A percentile compares a stretch with the other conserved stretches of the same genome.
Conservation (phyloP, 2,113 vertebrate genomes). For the Cepphus grylle region DNA sequence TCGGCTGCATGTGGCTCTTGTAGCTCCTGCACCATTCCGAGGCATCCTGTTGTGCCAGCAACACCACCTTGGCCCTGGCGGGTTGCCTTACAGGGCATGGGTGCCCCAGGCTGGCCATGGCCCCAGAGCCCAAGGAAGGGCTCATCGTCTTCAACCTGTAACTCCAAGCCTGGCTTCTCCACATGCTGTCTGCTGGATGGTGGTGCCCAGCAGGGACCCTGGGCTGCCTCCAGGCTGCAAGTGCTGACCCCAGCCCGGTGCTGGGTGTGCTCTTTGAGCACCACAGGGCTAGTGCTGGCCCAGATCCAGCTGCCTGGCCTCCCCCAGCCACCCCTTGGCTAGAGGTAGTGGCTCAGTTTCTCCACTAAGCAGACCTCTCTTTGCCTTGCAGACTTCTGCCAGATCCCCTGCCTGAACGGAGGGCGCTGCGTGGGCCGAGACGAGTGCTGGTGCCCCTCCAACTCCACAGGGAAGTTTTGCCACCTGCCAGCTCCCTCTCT, state of each 20-base stretch:
- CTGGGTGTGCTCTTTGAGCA: not conserved
- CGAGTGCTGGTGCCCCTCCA: slow-evolving; percentile 88
- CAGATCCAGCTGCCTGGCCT: not conserved
- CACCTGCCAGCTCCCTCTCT: slow-evolving; percentile 76
- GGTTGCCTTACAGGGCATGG: not conserved
- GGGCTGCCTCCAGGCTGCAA: not conserved
- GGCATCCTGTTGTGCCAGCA: not conserved
- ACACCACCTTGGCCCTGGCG: not conserved
- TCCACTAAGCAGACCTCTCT: not conserved
- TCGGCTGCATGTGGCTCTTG: not conserved
- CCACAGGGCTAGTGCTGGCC: not conserved
- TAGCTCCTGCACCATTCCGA: not conserved
- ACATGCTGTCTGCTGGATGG: not conserved
- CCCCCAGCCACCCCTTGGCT: not conserved
- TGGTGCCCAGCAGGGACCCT: not conserved
- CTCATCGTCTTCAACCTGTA: not conserved
- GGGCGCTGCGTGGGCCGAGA: slow-evolving; percentile 93
- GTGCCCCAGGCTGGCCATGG: not conserved
- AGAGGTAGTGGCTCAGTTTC: not conserved
- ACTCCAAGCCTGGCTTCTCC: not conserved
- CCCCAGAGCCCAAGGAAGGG: not conserved
- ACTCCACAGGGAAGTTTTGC: slow-evolving; percentile 94
- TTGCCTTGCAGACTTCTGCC: slow-evolving; percentile 86
- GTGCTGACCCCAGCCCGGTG: not conserved
- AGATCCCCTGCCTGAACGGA: slow-evolving; percentile 92